Percentiles rank a stretch among this genome's conserved stretches.
These are phyloP conservation scores for Turnix velox DNA, from an alignment of 2,113 vertebrate genomes.

Conservation along the genomic window DNA sequence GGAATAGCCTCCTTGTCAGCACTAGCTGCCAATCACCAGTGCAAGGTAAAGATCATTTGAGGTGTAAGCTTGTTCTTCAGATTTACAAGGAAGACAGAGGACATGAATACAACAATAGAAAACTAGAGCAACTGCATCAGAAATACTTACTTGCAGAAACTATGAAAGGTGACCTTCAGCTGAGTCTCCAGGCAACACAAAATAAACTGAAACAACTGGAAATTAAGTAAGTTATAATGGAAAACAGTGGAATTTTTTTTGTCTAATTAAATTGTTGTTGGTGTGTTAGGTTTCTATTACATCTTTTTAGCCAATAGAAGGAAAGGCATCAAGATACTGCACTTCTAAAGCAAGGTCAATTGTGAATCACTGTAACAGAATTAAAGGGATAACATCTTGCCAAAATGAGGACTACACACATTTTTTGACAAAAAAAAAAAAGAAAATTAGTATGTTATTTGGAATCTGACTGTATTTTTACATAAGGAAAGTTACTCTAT, in stretches of 20 bases:
- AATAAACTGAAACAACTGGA: conserved; percentile 87
- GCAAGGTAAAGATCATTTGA: not conserved
- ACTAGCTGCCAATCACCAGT: not conserved
- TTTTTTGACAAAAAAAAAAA: not conserved
- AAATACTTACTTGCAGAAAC: conserved; percentile 85
- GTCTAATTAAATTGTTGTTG: not conserved
- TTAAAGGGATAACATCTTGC: not conserved
- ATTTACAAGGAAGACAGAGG: conserved; percentile 78
- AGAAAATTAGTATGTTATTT: not conserved
- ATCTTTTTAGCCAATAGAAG: not conserved
- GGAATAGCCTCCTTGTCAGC: not conserved
- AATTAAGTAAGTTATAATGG: conserved; percentile 81
- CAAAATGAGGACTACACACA: not conserved
- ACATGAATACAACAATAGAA: conserved; percentile 79
- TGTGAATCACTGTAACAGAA: not conserved
- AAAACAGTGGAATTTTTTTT: not conserved
- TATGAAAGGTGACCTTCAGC: conserved; percentile 81
- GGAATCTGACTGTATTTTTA: not conserved
- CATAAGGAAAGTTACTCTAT: not conserved
- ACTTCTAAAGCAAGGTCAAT: not conserved
- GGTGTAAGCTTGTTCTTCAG: conserved; percentile 59
- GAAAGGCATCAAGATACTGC: not conserved
- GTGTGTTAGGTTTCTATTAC: not conserved
- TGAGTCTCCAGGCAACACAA: conserved; percentile 81
- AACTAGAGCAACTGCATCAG: conserved; percentile 86